These are phyloP conservation scores for Oscheius sp. DNA, from an alignment of 2,888 invertebrate genomes.

Conservation along the genomic window DNA sequence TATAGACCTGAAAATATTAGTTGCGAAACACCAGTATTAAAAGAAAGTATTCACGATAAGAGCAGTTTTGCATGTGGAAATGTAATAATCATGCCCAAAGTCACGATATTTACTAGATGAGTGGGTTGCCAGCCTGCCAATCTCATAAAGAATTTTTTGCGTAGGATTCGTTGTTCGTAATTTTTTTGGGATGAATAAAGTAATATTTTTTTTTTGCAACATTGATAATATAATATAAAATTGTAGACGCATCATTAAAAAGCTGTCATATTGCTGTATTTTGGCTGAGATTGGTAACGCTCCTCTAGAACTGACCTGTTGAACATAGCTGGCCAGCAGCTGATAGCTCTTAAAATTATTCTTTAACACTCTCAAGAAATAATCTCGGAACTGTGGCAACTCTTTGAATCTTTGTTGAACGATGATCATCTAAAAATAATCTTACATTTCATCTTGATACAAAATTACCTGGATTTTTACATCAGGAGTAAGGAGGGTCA, in stretches of 20 bases:
- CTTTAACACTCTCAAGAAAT: constrained; percentile 65
- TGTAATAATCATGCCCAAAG: too few species aligned
- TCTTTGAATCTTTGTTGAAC: constrained; percentile 57
- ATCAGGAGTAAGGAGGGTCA: constrained; percentile 37
- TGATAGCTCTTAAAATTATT: constrained; percentile 68
- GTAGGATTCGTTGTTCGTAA: too few species aligned
- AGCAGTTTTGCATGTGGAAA: too few species aligned
- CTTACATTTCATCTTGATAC: neutral
- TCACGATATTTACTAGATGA: too few species aligned
- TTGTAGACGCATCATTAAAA: neutral
- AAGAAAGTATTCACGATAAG: too few species aligned
- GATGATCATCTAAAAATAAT: constrained; percentile 35
- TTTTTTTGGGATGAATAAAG: too few species aligned
- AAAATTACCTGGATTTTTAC: constrained; percentile 40
- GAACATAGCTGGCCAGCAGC: constrained; percentile 65
- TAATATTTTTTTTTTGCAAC: too few species aligned
- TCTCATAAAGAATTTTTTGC: too few species aligned
- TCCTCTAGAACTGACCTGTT: constrained; percentile 48
- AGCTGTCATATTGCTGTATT: neutral
- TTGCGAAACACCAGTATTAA: neutral
- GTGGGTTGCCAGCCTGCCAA: too few species aligned
- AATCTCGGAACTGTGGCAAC: constrained; percentile 63
- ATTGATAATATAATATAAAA: too few species aligned
- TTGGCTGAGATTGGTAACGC: neutral
- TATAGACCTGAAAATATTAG: constrained; percentile 40